Evolutionary conservation across 2,888 invertebrate genomes (phyloP), one percentile per base, ranked within the genome.

Genomic region (Limnephilus auricula): DNA sequence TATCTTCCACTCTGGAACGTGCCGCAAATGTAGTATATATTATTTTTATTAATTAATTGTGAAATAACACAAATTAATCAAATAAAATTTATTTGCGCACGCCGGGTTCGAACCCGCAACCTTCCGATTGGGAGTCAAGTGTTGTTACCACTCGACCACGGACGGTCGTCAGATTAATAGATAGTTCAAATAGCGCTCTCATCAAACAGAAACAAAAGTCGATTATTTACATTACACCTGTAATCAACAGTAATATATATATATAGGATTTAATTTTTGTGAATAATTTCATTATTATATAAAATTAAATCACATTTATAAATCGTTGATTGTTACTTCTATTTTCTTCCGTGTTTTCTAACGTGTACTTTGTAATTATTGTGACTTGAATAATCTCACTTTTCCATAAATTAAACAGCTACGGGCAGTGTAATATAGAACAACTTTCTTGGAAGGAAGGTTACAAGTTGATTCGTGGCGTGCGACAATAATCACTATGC

Each of bases 401-500:
- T 25, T 65, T 65, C 65, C 25, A 65, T 25, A 65, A 65, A 18
- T 65, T 65, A 65, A 65, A 65, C 9, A 65, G 6, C 9, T 9
- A n/a, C 9, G 25, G 2, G n/a, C 65, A n/a, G n/a, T 9, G 25
- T 65, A n/a, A 65, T 25, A 2, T 65, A 9, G 25, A 65, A 65
- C 2, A 65, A 65, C 65, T 25, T 65, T 65, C 65, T 6, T 82
- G 2, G 18, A 34, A 18, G 18, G n/a, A 85, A 40, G n/a, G 85
- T 25, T 25, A 84, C 40, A 85, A 85, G 85, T 45, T 40, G 85
- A 30, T 45, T 40, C n/a, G 40, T 13, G 9, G n/a, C 40, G 85
- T 85, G 85, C 85, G 30, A 85, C 34, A 32, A 34, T 40, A 85
- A 85, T n/a, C 85, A 85, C 85, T 9, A 45, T 37, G 85, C 30